Base-by-base conservation (phyloP, 1,140 invertebrate genomes). In the Drosophila nigrodunni region DNA sequence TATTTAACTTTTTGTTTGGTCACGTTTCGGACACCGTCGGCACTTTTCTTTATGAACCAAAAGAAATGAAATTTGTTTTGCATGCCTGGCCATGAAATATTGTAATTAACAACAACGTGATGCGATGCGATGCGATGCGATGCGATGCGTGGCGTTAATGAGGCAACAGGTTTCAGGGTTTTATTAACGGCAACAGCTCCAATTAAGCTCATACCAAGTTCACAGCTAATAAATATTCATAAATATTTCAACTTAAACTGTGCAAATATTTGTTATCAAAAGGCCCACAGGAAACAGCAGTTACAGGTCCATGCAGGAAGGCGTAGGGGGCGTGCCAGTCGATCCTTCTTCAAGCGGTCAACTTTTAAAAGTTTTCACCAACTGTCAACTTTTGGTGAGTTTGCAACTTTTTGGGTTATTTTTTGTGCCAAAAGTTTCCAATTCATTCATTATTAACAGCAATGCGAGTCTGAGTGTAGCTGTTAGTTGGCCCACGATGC, bases 191-290 rank as follows among this genome's bases (percentile, higher is more conserved):
- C 58, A 55, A 65, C 57, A 71, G 60, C 74, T 72, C 43, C 75
- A 80, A 87, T 88, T 73, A 78, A 44, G 58, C 74, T 57, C 60
- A 55, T 59, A 52, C 62, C 68, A 62, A 76, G 58, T 74, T 82
- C 57, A 41, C 67, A 79, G 50, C 69, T 88, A 88, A 87, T 83
- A 88, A 83, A 87, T 88, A 89, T 75, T 80, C 83, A 88, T 89
- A 73, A 87, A 85, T 85, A 67, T 55, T 68, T 39, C 77, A 10
- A 76, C 43, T 62, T 78, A 73, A 71, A 57, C 72, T 65, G 55
- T 57, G 18, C 44, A 54, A 62, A 65, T 71, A 43, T 52, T 57
- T 57, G 37, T 39, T 8, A 15, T 9, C 41, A 13, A 13, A 13
- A 11, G 41, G 4, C 25, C 25, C 30, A 54, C n/a, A 7, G 21